These are phyloP conservation scores for Eupithecia abbreviata DNA, from an alignment of 2,888 invertebrate genomes.

Conservation along the genomic window DNA sequence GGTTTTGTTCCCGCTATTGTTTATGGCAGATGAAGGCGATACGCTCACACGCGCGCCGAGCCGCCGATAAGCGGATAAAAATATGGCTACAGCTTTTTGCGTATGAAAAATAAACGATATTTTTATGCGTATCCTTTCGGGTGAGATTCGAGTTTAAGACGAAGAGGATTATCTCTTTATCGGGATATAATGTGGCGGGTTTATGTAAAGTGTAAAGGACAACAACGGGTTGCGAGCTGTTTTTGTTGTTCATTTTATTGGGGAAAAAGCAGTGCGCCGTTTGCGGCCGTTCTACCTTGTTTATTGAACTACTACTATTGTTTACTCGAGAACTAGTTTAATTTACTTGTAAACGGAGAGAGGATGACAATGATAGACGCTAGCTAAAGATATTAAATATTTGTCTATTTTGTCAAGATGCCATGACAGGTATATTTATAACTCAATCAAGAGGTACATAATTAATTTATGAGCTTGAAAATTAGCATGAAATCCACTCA, in stretches of 20 bases:
- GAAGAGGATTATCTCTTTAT: slow-evolving; percentile 56
- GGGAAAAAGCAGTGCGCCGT: not conserved
- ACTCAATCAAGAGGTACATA: not conserved
- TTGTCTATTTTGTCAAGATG: not conserved
- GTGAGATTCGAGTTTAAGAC: slow-evolving; percentile 36
- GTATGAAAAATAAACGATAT: slow-evolving; percentile 59
- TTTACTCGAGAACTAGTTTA: not conserved
- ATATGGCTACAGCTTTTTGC: slow-evolving; percentile 59
- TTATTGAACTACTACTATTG: slow-evolving; percentile 3
- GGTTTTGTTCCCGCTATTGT: slow-evolving; percentile 70
- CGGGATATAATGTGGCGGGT: slow-evolving; percentile 50
- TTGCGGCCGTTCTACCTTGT: not conserved
- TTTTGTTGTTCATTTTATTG: not conserved
- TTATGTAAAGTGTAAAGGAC: slow-evolving; percentile 16
- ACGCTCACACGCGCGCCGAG: slow-evolving; percentile 59
- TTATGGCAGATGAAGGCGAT: slow-evolving; percentile 72
- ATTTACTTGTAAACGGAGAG: not conserved
- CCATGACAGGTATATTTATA: not conserved
- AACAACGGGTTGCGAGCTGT: slow-evolving; percentile 7
- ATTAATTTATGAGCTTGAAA: not conserved
- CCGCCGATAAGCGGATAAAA: slow-evolving; percentile 63
- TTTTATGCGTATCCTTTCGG: slow-evolving; percentile 48
- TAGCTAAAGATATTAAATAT: not conserved
- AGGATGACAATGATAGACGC: not conserved
- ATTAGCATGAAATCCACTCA: not conserved